phyloP scores from a whole-genome alignment of 1,140 invertebrate genomes.

The Cotesia glomerata region DNA sequence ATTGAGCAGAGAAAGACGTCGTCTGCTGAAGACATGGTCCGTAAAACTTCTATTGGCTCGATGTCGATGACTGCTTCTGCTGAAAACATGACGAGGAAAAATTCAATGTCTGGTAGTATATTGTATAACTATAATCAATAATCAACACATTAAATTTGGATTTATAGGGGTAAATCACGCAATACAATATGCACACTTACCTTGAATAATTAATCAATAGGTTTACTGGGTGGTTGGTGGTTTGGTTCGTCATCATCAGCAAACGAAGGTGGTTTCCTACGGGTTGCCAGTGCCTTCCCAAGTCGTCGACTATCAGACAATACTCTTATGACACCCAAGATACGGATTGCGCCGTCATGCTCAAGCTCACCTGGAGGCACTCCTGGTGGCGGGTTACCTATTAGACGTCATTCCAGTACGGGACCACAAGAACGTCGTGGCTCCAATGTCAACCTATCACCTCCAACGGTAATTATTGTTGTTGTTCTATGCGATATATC shows the following conservation, averaged over 20 bases:
- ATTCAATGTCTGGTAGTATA: slow-evolving; percentile 51
- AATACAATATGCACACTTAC: slow-evolving; percentile 16
- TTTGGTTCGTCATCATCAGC: slow-evolving; percentile 75
- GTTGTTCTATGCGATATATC: too few species aligned
- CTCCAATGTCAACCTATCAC: slow-evolving; percentile 84
- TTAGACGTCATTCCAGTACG: slow-evolving; percentile 86
- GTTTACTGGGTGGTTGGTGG: slow-evolving; percentile 76
- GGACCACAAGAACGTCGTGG: slow-evolving; percentile 85
- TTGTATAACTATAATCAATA: background rate
- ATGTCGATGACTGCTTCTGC: slow-evolving; percentile 61
- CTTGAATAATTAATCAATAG: slow-evolving; percentile 49
- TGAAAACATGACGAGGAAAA: slow-evolving; percentile 59
- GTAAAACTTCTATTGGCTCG: slow-evolving; percentile 79
- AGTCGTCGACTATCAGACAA: slow-evolving; percentile 89
- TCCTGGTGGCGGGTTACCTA: slow-evolving; percentile 79
- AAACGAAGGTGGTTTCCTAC: slow-evolving; percentile 85
- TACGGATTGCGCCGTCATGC: slow-evolving; percentile 82
- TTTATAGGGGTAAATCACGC: slow-evolving; percentile 3
- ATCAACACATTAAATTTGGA: background rate
- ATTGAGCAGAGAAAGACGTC: slow-evolving; percentile 86
- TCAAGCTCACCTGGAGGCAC: slow-evolving; percentile 85
- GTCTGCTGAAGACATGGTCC: slow-evolving; percentile 85
- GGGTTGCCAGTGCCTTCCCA: slow-evolving; percentile 80
- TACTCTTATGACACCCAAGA: slow-evolving; percentile 88
- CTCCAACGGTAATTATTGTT: slow-evolving; percentile 75